Conservation (phyloP, 2,797 vertebrate genomes). For the Microtus obscurus region DNA sequence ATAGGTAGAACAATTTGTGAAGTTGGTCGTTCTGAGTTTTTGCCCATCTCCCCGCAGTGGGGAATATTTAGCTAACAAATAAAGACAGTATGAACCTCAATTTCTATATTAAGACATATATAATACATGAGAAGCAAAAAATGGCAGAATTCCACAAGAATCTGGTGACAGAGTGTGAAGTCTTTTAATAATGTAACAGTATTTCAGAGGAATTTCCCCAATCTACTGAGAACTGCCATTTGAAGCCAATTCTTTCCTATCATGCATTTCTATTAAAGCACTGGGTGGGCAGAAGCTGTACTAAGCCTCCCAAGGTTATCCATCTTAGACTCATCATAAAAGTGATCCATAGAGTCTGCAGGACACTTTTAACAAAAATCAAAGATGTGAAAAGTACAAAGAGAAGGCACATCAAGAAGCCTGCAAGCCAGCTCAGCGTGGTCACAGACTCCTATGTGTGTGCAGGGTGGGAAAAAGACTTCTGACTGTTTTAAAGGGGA, state of each 20-base stretch:
- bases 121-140: neutral
- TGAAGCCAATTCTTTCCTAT: neutral
- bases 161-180: neutral
- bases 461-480: neutral
- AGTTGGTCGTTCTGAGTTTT: neutral
- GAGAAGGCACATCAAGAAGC: neutral
- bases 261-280: conserved; percentile 21
- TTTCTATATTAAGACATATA: neutral
- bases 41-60: neutral
- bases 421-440: neutral
- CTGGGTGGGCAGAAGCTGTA: neutral
- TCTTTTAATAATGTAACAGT: neutral
- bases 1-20: neutral
- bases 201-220: conserved; percentile 35
- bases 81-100: neutral
- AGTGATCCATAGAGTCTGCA: neutral
- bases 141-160: neutral
- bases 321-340: conserved; percentile 11
- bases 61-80: neutral
- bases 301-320: conserved; percentile 1
- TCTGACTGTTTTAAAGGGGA: neutral
- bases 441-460: neutral
- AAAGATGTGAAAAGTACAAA: conserved; percentile 2
- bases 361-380: conserved; percentile 45
- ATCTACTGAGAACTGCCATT: neutral